Base-by-base conservation (phyloP, 2,797 vertebrate species). In the Neosilurus hyrtlii region DNA sequence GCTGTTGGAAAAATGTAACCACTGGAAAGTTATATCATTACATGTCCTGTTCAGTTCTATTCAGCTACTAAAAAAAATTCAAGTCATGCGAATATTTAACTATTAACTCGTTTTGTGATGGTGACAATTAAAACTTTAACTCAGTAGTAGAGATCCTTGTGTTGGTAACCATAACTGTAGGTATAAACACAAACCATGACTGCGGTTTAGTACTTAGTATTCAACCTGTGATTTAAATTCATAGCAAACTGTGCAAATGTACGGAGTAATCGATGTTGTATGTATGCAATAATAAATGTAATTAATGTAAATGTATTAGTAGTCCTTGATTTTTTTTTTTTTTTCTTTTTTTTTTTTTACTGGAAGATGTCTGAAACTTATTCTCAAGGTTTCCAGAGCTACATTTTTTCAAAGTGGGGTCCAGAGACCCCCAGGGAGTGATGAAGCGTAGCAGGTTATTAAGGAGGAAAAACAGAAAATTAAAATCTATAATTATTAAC, bases 201-300 rank as follows among this genome's bases (percentile, higher is more conserved):
- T 90, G 89, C 89, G 85, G 89, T 90, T 92, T 89, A 89, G 91
- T 90, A 92, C 85, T 86, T 79, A 90, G 89, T 93, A 93, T 93
- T 91, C 84, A 88, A 90, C 92, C 91, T 92, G 92, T 93, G 92
- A 92, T 93, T 92, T 87, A 90, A 86, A 91, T 94, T 93, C 91
- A 92, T 91, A 91, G 83, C 94, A 89, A 92, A 91, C 90, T 94
- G 90, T 93, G 94, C 89, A 94, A 91, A 91, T 94, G 93, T 94
- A 94, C 91, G 94, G 95, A 94, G 89, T 93, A 91, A 91, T 95
- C 95, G 94, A 92, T 93, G 94, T 96, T 93, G 93, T 93, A 91
- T 92, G 94, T 94, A 92, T 94, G 92, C 95, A 97, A 96, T 96
- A 97, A 97, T 97, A 94, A 95, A 95, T 91, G 91, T 93, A 90